phyloP scores from a whole-genome alignment of 1,140 invertebrate species.

The Formica selysi region DNA sequence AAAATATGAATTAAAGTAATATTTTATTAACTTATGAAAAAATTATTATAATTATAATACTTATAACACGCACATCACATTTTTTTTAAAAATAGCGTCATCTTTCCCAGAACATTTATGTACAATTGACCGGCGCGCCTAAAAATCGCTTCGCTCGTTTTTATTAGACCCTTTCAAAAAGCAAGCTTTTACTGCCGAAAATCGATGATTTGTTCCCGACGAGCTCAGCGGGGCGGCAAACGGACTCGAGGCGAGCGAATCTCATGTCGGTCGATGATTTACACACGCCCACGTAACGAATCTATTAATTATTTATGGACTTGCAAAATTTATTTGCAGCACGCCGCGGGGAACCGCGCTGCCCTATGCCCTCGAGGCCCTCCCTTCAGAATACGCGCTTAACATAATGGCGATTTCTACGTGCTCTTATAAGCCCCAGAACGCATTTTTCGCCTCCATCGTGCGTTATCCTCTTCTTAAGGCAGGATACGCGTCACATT shows the following conservation, averaged over 20 bases:
- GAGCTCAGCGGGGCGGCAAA: slow-evolving; percentile 63
- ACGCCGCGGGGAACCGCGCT: slow-evolving; percentile 70
- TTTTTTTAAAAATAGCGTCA: slow-evolving; percentile 9
- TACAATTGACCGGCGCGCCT: background rate
- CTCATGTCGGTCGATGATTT: slow-evolving; percentile 79
- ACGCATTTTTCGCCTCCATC: slow-evolving; percentile 35
- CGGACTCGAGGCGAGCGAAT: slow-evolving; percentile 71
- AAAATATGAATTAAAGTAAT: background rate
- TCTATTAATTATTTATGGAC: slow-evolving; percentile 83
- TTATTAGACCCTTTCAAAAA: slow-evolving; percentile 58
- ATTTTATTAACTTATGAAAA: background rate
- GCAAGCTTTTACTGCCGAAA: slow-evolving; percentile 69
- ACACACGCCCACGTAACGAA: slow-evolving; percentile 81
- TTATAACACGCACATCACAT: background rate
- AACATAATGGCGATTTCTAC: slow-evolving; percentile 70
- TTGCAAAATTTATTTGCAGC: slow-evolving; percentile 79
- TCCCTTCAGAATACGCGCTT: slow-evolving; percentile 57
- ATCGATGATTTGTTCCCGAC: slow-evolving; percentile 67
- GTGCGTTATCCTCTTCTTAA: slow-evolving; percentile 42
- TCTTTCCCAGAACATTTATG: slow-evolving; percentile 17
- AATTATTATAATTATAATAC: background rate
- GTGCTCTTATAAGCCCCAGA: slow-evolving; percentile 48
- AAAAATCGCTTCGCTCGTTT: slow-evolving; percentile 22
- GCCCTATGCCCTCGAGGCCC: slow-evolving; percentile 71
- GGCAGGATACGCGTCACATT: slow-evolving; percentile 34